These are phyloP conservation scores for Serinus canaria DNA, from an alignment of 2,113 vertebrate species.

Conservation along the genomic window DNA sequence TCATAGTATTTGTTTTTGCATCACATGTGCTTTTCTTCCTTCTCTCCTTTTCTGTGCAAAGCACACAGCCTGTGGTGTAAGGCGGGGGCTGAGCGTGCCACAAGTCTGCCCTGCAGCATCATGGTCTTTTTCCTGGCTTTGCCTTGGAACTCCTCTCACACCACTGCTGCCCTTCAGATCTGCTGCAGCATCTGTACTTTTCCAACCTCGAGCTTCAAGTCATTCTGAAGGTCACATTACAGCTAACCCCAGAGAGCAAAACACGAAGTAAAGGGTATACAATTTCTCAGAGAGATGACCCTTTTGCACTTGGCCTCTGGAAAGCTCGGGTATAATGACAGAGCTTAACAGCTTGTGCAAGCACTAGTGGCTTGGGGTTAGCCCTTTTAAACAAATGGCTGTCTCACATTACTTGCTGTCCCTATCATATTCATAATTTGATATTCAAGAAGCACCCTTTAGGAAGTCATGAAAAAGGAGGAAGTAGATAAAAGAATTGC, in stretches of 20 bases:
- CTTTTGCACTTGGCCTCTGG: constrained; percentile 38
- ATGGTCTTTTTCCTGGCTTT: constrained; percentile 62
- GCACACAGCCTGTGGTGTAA: constrained; percentile 47
- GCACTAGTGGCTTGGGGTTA: constrained; percentile 57
- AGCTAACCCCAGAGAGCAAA: constrained; percentile 36
- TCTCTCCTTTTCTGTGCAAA: constrained; percentile 36
- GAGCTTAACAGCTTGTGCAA: constrained; percentile 68
- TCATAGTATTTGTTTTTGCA: constrained; percentile 7
- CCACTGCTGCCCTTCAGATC: constrained; percentile 66
- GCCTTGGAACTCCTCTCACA: constrained; percentile 62
- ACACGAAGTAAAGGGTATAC: background rate
- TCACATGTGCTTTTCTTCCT: constrained; percentile 31
- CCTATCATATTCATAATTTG: constrained; percentile 55
- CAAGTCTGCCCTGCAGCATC: constrained; percentile 60
- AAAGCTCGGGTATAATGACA: constrained; percentile 67
- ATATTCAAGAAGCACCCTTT: constrained; percentile 9
- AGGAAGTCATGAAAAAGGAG: background rate
- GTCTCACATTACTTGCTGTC: constrained; percentile 69
- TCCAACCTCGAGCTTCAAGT: constrained; percentile 43
- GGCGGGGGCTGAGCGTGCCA: background rate
- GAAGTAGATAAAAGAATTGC: background rate
- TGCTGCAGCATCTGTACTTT: constrained; percentile 61
- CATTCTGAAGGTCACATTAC: constrained; percentile 49
- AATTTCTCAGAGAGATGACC: constrained; percentile 56
- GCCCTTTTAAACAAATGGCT: constrained; percentile 73